Base-by-base conservation (phyloP, 2,797 vertebrate genomes). In the Enteromius anoplus region DNA sequence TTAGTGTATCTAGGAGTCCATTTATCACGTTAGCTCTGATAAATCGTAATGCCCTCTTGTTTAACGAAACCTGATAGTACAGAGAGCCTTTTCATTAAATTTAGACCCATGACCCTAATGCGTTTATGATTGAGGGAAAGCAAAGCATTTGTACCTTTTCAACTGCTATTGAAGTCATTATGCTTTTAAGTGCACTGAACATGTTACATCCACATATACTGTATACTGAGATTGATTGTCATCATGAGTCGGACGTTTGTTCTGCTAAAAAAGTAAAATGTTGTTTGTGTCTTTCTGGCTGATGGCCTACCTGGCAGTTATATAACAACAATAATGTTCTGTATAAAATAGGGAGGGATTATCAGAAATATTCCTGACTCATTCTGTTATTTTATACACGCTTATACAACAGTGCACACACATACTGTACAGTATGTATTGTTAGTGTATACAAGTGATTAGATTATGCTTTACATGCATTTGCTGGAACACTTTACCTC, bases 301-400 rank as follows among this genome's bases (percentile, higher is more conserved):
- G 82, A 81, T 60, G 69, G 72, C 80, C 75, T 70, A 64, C 9
- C 55, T 84, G 70, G 72, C 69, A 65, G 66, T 84, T 84, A 86
- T 79, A 37, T 65, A 78, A 87, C 47, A 40, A 26, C 17, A 51
- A 65, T 78, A 51, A 76, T 64, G 7, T n/a, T 65, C 21, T 32
- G 29, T 37, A 65, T 19, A 32, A 79, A 53, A 79, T 51, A 7
- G 14, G 21, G 9, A 68, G 8, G 47, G 21, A 68, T 79, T 68
- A n/a, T 78, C 2, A 32, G 26, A 11, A 19, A 14, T 68, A 17
- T 66, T 17, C 15, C 23, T 79, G 47, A 79, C 64, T 68, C n/a
- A 8, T 5, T n/a, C 55, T 14, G 29, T 17, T 55, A 55, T 75
- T 64, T 65, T 26, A 51, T 34, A 34, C 60, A 49, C 26, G n/a